A percentile compares a stretch with the other conserved stretches of the same genome.
phyloP scores from a whole-genome alignment of 92 coral and sea anemone genomes.

The Porites lobata region DNA sequence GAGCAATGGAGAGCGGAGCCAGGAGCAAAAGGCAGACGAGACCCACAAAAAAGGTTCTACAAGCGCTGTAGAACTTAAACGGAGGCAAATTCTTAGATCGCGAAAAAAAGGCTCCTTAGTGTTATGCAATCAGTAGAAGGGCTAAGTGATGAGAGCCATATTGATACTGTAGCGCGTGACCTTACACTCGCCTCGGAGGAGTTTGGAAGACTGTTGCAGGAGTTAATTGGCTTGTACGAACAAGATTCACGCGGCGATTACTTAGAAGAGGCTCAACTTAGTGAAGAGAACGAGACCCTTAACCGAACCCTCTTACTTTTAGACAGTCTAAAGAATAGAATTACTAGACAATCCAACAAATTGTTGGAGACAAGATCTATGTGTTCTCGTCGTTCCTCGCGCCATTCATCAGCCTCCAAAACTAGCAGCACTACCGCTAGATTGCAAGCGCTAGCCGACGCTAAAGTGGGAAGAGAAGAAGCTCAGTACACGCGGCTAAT shows the following conservation, averaged over 20 bases:
- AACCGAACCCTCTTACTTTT: too few relatives aligned
- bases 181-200: not conserved
- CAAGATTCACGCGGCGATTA: too few relatives aligned
- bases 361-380: too few relatives aligned
- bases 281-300: too few relatives aligned
- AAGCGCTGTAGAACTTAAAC: constrained; percentile 36
- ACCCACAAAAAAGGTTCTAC: constrained; percentile 6
- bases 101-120: constrained; percentile 12
- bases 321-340: too few relatives aligned
- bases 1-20: constrained; percentile 7
- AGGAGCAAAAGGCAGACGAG: constrained; percentile 20
- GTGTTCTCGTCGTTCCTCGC: not conserved
- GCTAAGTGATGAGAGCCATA: not conserved
- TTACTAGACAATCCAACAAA: too few relatives aligned
- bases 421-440: constrained; percentile 31
- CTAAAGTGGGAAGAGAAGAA: constrained; percentile 43
- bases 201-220: too few relatives aligned
- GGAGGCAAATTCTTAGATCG: not conserved
- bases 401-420: constrained; percentile 4
- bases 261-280: too few relatives aligned
- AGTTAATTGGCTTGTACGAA: too few relatives aligned
- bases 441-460: constrained; percentile 41
- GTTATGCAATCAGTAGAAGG: constrained; percentile 1
- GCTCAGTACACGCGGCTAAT: constrained; percentile 52
- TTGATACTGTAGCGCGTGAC: not conserved